A percentile compares a stretch with the other conserved stretches of the same genome.
phyloP scores from a whole-genome alignment of 2,797 vertebrate genomes.

The Distichodus sexfasciatus region DNA sequence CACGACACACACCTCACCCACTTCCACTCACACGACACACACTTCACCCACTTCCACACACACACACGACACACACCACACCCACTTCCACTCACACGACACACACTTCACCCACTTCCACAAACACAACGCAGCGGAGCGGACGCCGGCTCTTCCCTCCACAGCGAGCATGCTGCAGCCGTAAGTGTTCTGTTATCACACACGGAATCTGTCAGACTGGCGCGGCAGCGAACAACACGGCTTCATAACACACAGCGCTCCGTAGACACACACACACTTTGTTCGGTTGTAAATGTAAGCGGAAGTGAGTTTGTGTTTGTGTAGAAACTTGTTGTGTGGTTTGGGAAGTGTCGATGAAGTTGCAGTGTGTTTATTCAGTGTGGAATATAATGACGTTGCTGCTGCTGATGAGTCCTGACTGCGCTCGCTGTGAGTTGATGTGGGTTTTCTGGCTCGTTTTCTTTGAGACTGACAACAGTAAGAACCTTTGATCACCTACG shows the following conservation, averaged over 20 bases:
- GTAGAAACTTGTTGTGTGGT: too few species aligned
- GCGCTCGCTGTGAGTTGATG: conserved; percentile 5
- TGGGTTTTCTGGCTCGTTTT: conserved; percentile 10
- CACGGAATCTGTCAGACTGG: too few species aligned
- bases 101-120: conserved; percentile 45
- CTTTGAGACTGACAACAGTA: conserved; percentile 7
- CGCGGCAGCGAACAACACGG: too few species aligned
- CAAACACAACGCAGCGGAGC: conserved; percentile 29
- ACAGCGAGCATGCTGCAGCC: conserved; percentile 51
- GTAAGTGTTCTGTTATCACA: conserved; percentile 51
- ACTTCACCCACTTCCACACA: conserved; percentile 46
- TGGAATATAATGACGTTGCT: conserved; percentile 30
- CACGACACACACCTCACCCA: too few species aligned
- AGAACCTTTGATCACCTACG: conserved; percentile 10
- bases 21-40: too few species aligned
- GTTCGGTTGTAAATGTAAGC: conserved; percentile 3
- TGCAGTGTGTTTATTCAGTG: conserved; percentile 18
- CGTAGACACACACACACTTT: neutral
- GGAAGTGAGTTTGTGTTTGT: too few species aligned
- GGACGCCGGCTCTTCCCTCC: conserved; percentile 23
- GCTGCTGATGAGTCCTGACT: too few species aligned
- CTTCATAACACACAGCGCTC: too few species aligned
- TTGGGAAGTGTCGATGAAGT: too few species aligned
- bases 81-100: too few species aligned
- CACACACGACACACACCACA: conserved; percentile 32